Percentiles rank a stretch among this genome's conserved stretches.
These are phyloP conservation scores for Metopolophium dirhodum DNA, from an alignment of 1,140 invertebrate genomes.

Conservation along the genomic window DNA sequence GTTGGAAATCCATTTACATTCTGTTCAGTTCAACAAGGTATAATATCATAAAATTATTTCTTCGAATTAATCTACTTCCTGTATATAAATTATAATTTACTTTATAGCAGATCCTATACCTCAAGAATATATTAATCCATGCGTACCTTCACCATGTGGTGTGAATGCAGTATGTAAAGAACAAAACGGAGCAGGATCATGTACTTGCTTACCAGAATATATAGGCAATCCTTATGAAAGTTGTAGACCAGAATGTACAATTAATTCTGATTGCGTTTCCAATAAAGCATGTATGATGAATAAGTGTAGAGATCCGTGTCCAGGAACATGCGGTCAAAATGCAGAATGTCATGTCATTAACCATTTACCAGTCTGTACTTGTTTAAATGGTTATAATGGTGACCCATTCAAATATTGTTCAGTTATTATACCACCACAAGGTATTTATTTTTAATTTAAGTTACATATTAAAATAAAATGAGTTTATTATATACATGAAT, in stretches of 20 bases:
- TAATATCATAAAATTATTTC: slow-evolving; percentile 61
- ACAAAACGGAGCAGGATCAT: slow-evolving; percentile 75
- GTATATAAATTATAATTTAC: not conserved
- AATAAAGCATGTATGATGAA: slow-evolving; percentile 73
- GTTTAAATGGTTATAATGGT: slow-evolving; percentile 67
- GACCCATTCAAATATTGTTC: slow-evolving; percentile 67
- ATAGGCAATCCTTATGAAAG: slow-evolving; percentile 67
- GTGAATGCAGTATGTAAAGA: slow-evolving; percentile 80
- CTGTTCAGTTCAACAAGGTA: slow-evolving; percentile 69
- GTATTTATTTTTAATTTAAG: not conserved
- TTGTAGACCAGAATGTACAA: slow-evolving; percentile 74
- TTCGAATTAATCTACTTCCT: not conserved
- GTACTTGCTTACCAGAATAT: slow-evolving; percentile 66
- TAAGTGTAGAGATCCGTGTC: slow-evolving; percentile 74
- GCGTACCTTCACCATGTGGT: slow-evolving; percentile 79
- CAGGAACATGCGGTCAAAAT: slow-evolving; percentile 67
- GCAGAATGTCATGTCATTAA: slow-evolving; percentile 68
- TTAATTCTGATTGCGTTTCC: slow-evolving; percentile 73
- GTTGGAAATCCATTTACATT: slow-evolving; percentile 74
- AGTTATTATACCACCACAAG: slow-evolving; percentile 60
- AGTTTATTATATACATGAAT: not conserved
- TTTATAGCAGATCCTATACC: slow-evolving; percentile 61
- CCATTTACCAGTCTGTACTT: slow-evolving; percentile 68
- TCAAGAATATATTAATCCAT: slow-evolving; percentile 66
- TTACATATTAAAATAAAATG: not conserved